A percentile compares a stretch with the other conserved stretches of the same genome.
Evolutionary conservation across 2,888 invertebrate genomes (phyloP).

Genomic region (Ennomos erosarius): DNA sequence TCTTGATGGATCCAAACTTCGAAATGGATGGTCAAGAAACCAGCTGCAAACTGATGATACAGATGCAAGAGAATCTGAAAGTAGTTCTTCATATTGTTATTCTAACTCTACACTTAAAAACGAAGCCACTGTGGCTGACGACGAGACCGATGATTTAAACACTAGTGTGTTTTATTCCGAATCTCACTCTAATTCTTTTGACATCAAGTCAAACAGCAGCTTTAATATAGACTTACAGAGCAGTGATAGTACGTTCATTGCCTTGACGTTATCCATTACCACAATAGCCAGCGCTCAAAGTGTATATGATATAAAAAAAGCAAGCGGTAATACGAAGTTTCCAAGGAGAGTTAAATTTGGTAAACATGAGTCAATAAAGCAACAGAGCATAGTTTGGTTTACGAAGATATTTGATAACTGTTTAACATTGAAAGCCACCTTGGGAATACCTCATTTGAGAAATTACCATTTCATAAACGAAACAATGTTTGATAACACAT

Average conservation of each 20-base stretch:
- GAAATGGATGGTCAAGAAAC: background rate
- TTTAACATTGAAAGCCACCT: conserved; percentile 9
- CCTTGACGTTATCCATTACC: conserved; percentile 27
- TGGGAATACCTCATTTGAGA: conserved; percentile 14
- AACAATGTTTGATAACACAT: conserved; percentile 26
- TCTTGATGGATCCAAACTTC: conserved; percentile 23
- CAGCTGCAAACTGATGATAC: background rate
- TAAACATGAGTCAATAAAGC: conserved; percentile 11
- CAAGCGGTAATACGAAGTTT: conserved; percentile 30
- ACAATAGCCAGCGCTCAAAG: conserved; percentile 22
- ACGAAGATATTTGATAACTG: conserved; percentile 12
- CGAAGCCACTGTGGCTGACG: conserved; percentile 13
- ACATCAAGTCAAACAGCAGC: conserved; percentile 13
- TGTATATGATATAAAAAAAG: conserved; percentile 29
- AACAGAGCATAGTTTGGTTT: conserved; percentile 23
- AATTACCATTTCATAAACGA: conserved; percentile 25
- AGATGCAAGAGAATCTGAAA: conserved; percentile 4
- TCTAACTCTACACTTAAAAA: conserved; percentile 25
- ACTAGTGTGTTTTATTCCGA: conserved; percentile 17
- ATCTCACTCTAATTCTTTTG: conserved; percentile 20
- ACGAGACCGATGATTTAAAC: conserved; percentile 13
- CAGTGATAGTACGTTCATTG: conserved; percentile 14
- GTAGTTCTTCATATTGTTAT: conserved; percentile 16
- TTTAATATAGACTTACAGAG: conserved; percentile 20
- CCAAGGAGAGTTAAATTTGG: conserved; percentile 4